Percentiles rank a stretch among this genome's conserved stretches.
These are phyloP conservation scores for Calameuta filiformis DNA, from an alignment of 2,888 invertebrate species.

Conservation along the genomic window DNA sequence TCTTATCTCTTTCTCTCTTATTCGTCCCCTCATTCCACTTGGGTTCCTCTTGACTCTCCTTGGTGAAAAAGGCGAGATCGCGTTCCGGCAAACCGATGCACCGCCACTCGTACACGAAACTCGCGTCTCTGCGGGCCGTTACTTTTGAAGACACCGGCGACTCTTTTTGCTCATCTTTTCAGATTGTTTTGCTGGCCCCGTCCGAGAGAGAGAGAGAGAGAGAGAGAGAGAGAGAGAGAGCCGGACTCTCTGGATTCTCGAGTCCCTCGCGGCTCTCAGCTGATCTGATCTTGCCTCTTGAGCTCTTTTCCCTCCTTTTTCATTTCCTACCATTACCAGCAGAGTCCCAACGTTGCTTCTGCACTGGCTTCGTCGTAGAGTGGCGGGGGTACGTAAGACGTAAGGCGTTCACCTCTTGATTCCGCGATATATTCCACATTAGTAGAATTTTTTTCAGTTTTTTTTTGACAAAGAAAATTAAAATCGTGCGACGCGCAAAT, in stretches of 20 bases:
- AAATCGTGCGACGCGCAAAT: background rate
- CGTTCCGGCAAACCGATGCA: background rate
- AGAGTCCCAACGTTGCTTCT: background rate
- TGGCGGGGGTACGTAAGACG: background rate
- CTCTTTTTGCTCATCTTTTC: background rate
- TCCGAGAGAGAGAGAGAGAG: background rate
- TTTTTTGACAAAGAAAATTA: background rate
- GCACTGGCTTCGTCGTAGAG: background rate
- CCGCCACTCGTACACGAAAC: background rate
- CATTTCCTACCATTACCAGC: background rate
- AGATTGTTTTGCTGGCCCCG: background rate
- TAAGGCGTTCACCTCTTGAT: background rate
- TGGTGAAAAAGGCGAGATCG: background rate
- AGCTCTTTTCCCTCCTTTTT: background rate
- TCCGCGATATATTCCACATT: background rate
- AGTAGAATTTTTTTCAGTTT: background rate
- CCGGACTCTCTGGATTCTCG: background rate
- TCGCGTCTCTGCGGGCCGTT: background rate
- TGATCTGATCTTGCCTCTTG: background rate
- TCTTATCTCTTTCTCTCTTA: constrained; percentile 18
- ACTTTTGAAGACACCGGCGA: background rate
- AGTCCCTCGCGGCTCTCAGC: background rate
- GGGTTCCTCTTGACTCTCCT: constrained; percentile 9
- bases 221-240: background rate
- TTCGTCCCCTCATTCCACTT: constrained; percentile 10